These are phyloP conservation scores for Dendrolimus houi DNA, from an alignment of 2,888 invertebrate genomes.

Conservation along the genomic window DNA sequence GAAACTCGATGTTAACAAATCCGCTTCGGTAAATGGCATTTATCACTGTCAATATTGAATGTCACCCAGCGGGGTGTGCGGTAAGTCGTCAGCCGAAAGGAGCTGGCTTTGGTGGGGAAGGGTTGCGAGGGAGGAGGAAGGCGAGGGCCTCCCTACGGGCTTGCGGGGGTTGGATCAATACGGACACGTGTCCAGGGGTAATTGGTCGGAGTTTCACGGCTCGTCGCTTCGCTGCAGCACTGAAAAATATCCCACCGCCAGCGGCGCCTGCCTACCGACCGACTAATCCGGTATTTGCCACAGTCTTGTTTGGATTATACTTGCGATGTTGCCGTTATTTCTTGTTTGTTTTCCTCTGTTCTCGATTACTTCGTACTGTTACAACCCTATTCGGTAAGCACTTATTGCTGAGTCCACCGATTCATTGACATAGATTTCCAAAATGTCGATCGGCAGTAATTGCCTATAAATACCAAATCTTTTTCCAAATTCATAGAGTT, in stretches of 20 bases:
- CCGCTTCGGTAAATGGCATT: too few species aligned
- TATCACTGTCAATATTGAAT: neutral
- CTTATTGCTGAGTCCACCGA: too few species aligned
- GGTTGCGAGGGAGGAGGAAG: neutral
- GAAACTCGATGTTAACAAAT: too few species aligned
- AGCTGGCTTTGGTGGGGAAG: neutral
- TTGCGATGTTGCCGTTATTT: neutral
- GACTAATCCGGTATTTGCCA: constrained; percentile 19
- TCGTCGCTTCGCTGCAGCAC: constrained; percentile 12
- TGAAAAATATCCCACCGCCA: constrained; percentile 12
- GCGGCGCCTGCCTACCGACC: constrained; percentile 4
- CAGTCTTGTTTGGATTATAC: constrained; percentile 13
- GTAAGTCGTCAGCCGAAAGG: neutral
- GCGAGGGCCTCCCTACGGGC: neutral
- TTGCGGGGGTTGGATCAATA: constrained; percentile 29
- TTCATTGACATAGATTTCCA: too few species aligned
- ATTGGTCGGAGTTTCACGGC: constrained; percentile 21
- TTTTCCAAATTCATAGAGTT: too few species aligned
- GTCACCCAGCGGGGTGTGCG: neutral
- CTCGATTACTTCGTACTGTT: neutral
- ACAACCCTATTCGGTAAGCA: too few species aligned
- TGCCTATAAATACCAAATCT: too few species aligned
- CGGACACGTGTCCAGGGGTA: constrained; percentile 26
- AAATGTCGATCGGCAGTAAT: too few species aligned
- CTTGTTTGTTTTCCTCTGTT: constrained; percentile 2